phyloP scores from a whole-genome alignment of 2,888 invertebrate genomes.

The Cerceris ruficornis region DNA sequence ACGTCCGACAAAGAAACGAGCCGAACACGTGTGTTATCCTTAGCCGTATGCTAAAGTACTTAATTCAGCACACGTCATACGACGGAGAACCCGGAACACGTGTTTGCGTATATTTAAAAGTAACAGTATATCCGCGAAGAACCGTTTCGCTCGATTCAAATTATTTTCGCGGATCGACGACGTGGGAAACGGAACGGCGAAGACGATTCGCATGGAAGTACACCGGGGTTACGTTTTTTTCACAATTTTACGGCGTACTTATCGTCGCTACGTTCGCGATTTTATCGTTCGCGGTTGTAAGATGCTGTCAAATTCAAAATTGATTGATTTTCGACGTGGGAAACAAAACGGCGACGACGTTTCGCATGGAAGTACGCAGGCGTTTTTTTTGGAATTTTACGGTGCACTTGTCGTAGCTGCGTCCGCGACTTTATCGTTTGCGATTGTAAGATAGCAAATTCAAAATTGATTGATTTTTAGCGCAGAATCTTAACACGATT shows the following conservation, averaged over 20 bases:
- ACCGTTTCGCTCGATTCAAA: constrained; percentile 48
- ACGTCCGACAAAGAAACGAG: neutral
- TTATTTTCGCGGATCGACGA: constrained; percentile 43
- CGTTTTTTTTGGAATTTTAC: too few species aligned
- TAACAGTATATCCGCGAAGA: constrained; percentile 32
- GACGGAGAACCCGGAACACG: constrained; percentile 55
- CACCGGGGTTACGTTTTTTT: neutral
- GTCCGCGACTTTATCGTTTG: too few species aligned
- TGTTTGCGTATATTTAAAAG: constrained; percentile 46
- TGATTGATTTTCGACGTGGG: too few species aligned
- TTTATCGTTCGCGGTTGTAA: too few species aligned
- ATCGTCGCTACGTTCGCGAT: too few species aligned
- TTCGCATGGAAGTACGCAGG: neutral
- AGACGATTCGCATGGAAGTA: neutral
- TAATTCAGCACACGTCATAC: constrained; percentile 43
- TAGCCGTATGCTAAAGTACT: constrained; percentile 36
- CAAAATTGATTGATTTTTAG: too few species aligned
- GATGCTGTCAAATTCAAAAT: too few species aligned
- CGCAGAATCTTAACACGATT: too few species aligned
- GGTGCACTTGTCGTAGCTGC: too few species aligned
- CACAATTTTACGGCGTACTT: too few species aligned
- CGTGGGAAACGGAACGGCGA: constrained; percentile 41
- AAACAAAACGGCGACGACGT: constrained; percentile 8
- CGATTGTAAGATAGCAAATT: too few species aligned
- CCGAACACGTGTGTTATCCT: constrained; percentile 54